Percentiles rank a stretch among this genome's conserved stretches.
phyloP scores from a whole-genome alignment of 2,797 vertebrate species.

The Smutsia gigantea region DNA sequence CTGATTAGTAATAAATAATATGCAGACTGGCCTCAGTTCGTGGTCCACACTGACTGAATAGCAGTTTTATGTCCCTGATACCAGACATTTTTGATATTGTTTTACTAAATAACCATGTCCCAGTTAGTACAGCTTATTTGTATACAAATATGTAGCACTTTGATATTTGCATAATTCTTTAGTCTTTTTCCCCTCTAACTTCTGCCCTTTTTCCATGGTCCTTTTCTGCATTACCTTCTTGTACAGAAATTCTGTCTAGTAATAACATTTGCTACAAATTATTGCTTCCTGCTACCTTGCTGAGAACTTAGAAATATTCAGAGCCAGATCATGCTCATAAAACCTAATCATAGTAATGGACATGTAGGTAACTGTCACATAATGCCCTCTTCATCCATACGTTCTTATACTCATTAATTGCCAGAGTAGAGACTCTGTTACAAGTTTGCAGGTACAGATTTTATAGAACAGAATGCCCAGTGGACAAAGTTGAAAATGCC shows the following conservation, averaged over 20 bases:
- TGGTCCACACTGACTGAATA: neutral
- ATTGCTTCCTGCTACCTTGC: slow-evolving; percentile 36
- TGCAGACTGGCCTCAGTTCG: neutral
- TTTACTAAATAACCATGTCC: neutral
- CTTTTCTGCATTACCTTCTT: slow-evolving; percentile 45
- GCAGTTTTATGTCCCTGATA: neutral
- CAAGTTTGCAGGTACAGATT: neutral
- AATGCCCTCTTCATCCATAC: neutral
- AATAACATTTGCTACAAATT: slow-evolving; percentile 4
- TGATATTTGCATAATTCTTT: slow-evolving; percentile 44
- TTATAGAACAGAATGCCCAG: neutral
- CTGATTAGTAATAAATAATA: neutral
- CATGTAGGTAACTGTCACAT: neutral
- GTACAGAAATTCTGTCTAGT: slow-evolving; percentile 18
- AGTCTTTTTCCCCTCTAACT: neutral
- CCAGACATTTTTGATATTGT: neutral
- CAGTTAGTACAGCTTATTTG: slow-evolving; percentile 37
- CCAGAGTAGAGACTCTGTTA: slow-evolving; percentile 32
- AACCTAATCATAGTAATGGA: neutral
- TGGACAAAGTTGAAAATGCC: slow-evolving; percentile 44
- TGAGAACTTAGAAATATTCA: neutral
- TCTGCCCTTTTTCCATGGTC: neutral
- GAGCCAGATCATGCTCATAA: neutral
- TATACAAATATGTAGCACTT: neutral
- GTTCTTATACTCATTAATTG: neutral